These are phyloP conservation scores for Malurus elegans DNA, from an alignment of 2,113 vertebrate genomes.

Conservation along the genomic window DNA sequence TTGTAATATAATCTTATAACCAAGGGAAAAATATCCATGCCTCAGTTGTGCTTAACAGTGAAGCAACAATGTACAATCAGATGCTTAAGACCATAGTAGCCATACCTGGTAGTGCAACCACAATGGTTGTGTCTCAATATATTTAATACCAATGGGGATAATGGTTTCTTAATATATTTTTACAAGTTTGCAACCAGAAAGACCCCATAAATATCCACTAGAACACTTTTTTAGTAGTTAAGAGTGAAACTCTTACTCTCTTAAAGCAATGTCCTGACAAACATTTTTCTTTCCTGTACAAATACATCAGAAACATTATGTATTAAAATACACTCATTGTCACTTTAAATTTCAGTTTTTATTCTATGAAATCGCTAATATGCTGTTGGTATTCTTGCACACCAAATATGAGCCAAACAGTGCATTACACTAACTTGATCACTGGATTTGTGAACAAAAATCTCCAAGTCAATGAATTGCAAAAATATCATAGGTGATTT, in stretches of 20 bases:
- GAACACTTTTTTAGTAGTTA: constrained; percentile 44
- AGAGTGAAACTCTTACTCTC: constrained; percentile 28
- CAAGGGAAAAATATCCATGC: constrained; percentile 35
- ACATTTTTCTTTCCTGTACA: constrained; percentile 48
- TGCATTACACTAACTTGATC: constrained; percentile 70
- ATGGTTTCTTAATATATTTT: constrained; percentile 40
- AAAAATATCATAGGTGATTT: background rate
- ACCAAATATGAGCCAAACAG: constrained; percentile 73
- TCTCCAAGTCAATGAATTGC: constrained; percentile 11
- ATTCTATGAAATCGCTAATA: constrained; percentile 24
- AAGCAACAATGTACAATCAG: constrained; percentile 33
- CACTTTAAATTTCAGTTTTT: constrained; percentile 71
- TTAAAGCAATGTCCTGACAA: constrained; percentile 14
- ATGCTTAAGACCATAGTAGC: constrained; percentile 37
- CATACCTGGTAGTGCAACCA: constrained; percentile 14
- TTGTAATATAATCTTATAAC: constrained; percentile 45
- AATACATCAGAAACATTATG: constrained; percentile 30
- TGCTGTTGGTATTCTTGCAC: constrained; percentile 69
- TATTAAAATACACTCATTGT: constrained; percentile 53
- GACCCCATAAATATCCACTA: constrained; percentile 29
- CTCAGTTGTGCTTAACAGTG: constrained; percentile 40
- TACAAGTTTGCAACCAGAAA: constrained; percentile 36
- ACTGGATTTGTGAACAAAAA: constrained; percentile 29
- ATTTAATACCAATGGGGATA: constrained; percentile 27
- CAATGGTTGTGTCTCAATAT: background rate